These are phyloP conservation scores for Ditula angustiorana DNA, from an alignment of 2,888 invertebrate genomes.

Conservation along the genomic window DNA sequence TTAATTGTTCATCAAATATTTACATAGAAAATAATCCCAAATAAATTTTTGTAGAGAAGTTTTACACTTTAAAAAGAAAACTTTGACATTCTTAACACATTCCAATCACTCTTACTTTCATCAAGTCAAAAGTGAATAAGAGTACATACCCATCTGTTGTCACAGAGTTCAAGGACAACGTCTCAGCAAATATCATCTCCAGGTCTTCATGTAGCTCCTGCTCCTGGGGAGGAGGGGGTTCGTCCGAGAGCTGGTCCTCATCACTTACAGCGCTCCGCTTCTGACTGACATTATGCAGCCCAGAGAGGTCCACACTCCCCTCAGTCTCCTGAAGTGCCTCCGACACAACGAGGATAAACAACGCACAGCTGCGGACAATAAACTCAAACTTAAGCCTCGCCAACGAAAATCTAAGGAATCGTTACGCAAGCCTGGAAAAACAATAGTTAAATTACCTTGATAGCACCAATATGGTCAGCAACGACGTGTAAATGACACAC, in stretches of 20 bases:
- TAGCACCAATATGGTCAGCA: conserved; percentile 85
- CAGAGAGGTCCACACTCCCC: conserved; percentile 70
- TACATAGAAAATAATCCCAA: too few relatives aligned
- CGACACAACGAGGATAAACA: conserved; percentile 86
- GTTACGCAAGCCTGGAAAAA: conserved; percentile 41
- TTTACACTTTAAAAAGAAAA: too few relatives aligned
- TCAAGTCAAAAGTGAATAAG: conserved; percentile 1
- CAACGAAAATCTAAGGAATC: background rate
- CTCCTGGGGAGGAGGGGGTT: conserved; percentile 36
- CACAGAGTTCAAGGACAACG: conserved; percentile 83
- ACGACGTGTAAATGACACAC: conserved; percentile 85
- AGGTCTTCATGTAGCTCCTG: conserved; percentile 53
- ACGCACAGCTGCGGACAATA: conserved; percentile 75
- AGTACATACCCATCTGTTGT: conserved; percentile 83
- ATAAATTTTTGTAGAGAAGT: too few relatives aligned
- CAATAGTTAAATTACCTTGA: conserved; percentile 78
- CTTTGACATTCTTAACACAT: conserved; percentile 29
- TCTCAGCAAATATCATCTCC: conserved; percentile 81
- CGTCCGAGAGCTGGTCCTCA: conserved; percentile 41
- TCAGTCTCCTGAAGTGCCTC: conserved; percentile 78
- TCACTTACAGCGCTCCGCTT: conserved; percentile 55
- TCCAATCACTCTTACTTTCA: conserved; percentile 42
- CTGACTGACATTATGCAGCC: conserved; percentile 76
- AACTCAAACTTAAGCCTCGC: conserved; percentile 11
- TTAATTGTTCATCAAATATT: too few relatives aligned